phyloP scores from a whole-genome alignment of 2,113 vertebrate species.

The Perccottus glenii region DNA sequence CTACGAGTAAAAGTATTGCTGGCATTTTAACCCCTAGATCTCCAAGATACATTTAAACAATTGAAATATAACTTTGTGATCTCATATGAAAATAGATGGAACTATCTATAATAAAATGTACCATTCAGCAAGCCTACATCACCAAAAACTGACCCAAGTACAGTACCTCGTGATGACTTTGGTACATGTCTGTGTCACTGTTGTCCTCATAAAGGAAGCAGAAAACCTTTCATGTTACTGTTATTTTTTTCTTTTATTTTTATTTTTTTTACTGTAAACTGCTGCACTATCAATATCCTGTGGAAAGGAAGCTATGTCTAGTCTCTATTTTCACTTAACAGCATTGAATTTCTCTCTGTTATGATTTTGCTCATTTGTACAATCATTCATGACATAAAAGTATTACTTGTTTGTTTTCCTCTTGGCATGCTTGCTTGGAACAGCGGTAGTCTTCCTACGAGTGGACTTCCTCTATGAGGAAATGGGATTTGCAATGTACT shows the following conservation, averaged over 20 bases:
- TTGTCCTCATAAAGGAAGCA: constrained; percentile 39
- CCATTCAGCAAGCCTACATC: neutral
- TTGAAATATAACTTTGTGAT: constrained; percentile 40
- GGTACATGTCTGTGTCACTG: constrained; percentile 54
- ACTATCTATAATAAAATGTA: neutral
- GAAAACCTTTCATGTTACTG: constrained; percentile 58
- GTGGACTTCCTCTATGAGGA: constrained; percentile 75
- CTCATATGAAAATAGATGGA: constrained; percentile 51
- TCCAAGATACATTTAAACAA: constrained; percentile 38
- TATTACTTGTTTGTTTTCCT: constrained; percentile 71
- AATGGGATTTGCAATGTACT: constrained; percentile 71
- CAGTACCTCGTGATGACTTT: constrained; percentile 53
- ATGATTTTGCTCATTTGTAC: too few relatives aligned
- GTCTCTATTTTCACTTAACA: constrained; percentile 19
- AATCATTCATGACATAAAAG: too few relatives aligned
- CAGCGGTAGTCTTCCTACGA: constrained; percentile 65
- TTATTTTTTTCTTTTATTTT: neutral
- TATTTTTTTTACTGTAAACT: constrained; percentile 48
- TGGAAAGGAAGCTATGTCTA: constrained; percentile 59
- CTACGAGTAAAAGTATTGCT: too few relatives aligned
- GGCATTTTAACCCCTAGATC: too few relatives aligned
- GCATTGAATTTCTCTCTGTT: neutral
- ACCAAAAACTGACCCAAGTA: neutral
- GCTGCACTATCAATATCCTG: constrained; percentile 43
- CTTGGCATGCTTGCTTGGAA: constrained; percentile 56